Evolutionary conservation across 2,113 vertebrate genomes (phyloP), one percentile per base, ranked within the genome.

Genomic region (Micromys minutus): DNA sequence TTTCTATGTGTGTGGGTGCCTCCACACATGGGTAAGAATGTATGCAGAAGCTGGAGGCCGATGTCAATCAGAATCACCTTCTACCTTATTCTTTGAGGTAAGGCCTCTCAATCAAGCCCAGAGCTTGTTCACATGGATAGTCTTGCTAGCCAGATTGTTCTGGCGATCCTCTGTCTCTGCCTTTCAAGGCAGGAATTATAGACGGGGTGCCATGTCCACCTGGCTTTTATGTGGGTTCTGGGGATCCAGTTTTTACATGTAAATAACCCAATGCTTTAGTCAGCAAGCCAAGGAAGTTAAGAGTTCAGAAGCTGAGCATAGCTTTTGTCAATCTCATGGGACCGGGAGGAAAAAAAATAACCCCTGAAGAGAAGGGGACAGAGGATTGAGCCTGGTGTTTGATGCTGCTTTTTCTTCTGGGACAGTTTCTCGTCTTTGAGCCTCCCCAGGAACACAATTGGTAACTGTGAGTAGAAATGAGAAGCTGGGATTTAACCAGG

Each of bases 401-500:
- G 93, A 76, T 57, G 45, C 24, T 22, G 39, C 11, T 83, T 87
- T 94, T 76, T 39, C 77, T 89, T 89, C 81, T 81, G 72, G 34
- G 45, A 84, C 26, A 81, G 36, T 31, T 75, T 93, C 45, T 85
- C 80, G 83, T 59, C 93, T 94, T 19, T 76, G 84, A 91, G 80
- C 85, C 42, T 89, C 87, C 87, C 5, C 19, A 69, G 36, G 87
- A 57, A 89, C 57, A 81, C 61, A 76, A 52, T 67, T 72, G 42
- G 45, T 39, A 93, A 67, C 72, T 87, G 57, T 63, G 84, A 81
- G 69, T 45, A 80, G 79, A 95, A 94, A 69, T 71, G n/a, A 90
- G 93, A 59, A 86, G 52, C 47, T 87, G 72, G 75, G 87, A 74
- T 55, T 45, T 86, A 39, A 75, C 65, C 29, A 85, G 84, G 94